phyloP scores from a whole-genome alignment of 23 tunicate genomes.

The Trididemnum miniatum region DNA sequence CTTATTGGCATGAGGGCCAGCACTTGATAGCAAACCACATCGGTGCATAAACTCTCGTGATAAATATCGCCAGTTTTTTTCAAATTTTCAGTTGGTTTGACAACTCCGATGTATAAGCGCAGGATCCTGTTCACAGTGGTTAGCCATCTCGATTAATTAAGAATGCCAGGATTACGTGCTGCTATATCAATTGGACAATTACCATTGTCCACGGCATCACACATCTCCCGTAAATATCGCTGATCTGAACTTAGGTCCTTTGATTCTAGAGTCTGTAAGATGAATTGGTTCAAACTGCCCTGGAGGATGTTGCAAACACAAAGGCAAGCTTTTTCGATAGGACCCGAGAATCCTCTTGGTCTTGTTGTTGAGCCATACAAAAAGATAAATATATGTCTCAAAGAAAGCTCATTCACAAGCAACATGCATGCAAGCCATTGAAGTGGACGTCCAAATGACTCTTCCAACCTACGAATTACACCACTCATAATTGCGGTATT shows the following conservation, averaged over 20 bases:
- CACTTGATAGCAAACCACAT: not conserved
- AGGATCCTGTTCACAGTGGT: not conserved
- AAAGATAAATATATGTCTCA: not conserved
- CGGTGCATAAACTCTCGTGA: not conserved
- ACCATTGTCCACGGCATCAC: not conserved
- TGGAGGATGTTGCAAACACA: not conserved
- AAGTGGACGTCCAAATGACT: conserved; percentile 6
- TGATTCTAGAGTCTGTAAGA: not conserved
- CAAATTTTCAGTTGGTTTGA: not conserved
- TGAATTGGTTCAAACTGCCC: not conserved
- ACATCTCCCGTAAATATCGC: not conserved
- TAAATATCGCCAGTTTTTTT: not conserved
- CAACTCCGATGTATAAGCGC: not conserved
- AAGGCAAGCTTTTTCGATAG: not conserved
- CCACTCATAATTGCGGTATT: not conserved
- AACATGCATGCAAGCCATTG: not conserved
- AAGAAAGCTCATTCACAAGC: not conserved
- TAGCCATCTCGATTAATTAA: not conserved
- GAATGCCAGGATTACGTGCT: not conserved
- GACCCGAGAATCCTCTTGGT: conserved; percentile 2
- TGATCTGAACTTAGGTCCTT: not conserved
- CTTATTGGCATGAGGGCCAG: not conserved
- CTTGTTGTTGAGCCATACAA: not conserved
- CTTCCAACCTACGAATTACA: not conserved
- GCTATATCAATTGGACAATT: not conserved